Percentiles rank a stretch among this genome's conserved stretches.
Conservation (phyloP, 2,797 vertebrate genomes). For the Lacerta bilineata region DNA sequence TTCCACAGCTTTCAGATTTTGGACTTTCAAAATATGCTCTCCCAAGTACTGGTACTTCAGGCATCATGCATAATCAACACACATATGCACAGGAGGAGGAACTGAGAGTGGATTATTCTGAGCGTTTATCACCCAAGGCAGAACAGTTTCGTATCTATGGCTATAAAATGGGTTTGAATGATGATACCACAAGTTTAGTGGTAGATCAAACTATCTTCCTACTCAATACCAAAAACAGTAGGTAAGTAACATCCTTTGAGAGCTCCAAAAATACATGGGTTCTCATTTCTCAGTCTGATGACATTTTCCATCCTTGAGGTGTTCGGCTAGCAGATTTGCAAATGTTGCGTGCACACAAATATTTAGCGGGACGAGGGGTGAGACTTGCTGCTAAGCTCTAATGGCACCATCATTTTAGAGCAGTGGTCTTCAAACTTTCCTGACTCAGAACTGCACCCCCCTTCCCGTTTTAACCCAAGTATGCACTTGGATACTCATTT, state of each 20-base stretch:
- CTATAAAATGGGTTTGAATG: conserved; percentile 87
- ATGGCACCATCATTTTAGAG: no score
- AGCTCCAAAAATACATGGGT: neutral
- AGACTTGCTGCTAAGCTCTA: neutral
- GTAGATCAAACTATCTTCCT: conserved; percentile 91
- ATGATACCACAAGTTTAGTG: conserved; percentile 25
- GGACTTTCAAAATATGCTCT: conserved; percentile 89
- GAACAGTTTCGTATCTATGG: conserved; percentile 90
- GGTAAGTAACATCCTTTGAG: conserved; percentile 61
- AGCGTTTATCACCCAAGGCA: conserved; percentile 85
- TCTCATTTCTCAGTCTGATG: neutral
- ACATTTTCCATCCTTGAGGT: neutral
- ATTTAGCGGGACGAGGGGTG: neutral
- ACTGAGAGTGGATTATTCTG: conserved; percentile 82
- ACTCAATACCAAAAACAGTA: conserved; percentile 78
- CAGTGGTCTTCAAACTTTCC: no score
- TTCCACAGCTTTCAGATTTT: conserved; percentile 91
- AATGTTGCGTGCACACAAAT: neutral
- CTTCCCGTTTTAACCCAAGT: no score
- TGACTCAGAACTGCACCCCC: no score
- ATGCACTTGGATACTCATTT: no score
- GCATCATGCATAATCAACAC: neutral
- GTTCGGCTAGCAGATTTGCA: neutral
- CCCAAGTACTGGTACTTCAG: conserved; percentile 67
- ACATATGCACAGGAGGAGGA: neutral